Evolutionary conservation across 2,888 invertebrate species (phyloP).

Genomic region (Erynnis tages): DNA sequence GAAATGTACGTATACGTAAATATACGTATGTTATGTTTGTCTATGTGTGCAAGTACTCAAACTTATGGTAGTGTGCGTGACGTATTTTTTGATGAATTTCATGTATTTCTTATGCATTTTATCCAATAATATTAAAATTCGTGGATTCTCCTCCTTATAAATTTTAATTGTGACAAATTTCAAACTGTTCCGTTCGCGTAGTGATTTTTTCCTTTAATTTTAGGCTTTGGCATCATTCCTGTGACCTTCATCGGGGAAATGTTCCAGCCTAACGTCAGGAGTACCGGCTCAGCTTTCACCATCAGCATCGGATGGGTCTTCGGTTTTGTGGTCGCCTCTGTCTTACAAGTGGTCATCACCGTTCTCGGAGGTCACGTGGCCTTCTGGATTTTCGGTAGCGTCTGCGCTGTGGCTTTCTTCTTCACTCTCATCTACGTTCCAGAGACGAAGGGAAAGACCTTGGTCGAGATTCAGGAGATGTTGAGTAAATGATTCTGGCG

Average conservation of each 20-base stretch:
- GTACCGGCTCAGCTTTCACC: conserved; percentile 40
- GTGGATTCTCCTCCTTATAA: neutral
- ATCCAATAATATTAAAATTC: too few relatives aligned
- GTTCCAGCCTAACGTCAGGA: conserved; percentile 45
- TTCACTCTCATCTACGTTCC: conserved; percentile 44
- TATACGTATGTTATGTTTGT: too few relatives aligned
- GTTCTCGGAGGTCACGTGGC: conserved; percentile 35
- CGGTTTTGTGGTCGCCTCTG: conserved; percentile 40
- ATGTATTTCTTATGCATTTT: too few relatives aligned
- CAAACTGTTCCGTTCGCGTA: too few relatives aligned
- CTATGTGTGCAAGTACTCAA: too few relatives aligned
- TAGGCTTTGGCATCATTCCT: conserved; percentile 49
- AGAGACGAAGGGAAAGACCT: conserved; percentile 47
- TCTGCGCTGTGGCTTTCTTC: conserved; percentile 35
- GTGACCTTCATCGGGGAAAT: conserved; percentile 45
- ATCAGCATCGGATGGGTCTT: conserved; percentile 38
- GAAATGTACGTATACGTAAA: too few relatives aligned
- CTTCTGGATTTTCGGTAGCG: conserved; percentile 41
- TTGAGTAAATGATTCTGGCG: conserved; percentile 38
- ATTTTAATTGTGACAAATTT: neutral
- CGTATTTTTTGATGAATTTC: too few relatives aligned
- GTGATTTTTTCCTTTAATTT: neutral
- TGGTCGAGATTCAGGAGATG: conserved; percentile 44
- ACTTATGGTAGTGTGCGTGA: too few relatives aligned
- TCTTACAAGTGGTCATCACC: conserved; percentile 39